Evolutionary conservation across 1,140 invertebrate genomes (phyloP).

Genomic region (Parapsyche elsis): DNA sequence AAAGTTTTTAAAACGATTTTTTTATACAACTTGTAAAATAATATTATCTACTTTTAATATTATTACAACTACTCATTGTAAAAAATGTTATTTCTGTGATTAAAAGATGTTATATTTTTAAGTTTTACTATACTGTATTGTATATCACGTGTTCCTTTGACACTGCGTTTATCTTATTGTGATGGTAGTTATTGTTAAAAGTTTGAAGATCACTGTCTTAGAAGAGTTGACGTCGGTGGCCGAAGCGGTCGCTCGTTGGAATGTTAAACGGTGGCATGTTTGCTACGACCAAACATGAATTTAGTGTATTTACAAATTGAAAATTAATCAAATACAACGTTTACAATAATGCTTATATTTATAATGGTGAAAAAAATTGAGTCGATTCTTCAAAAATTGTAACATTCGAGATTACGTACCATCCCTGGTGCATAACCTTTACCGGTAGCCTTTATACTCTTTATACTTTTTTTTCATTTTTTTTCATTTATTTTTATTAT

Average conservation of each 20-base stretch:
- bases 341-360: neutral
- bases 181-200: neutral
- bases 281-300: neutral
- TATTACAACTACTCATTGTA: too few relatives aligned
- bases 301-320: neutral
- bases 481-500: too few relatives aligned
- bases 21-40: too few relatives aligned
- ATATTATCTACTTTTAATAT: too few relatives aligned
- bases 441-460: constrained; percentile 27
- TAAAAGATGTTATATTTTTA: too few relatives aligned
- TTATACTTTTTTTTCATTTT: neutral
- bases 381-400: neutral
- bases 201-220: neutral
- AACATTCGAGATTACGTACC: constrained; percentile 8
- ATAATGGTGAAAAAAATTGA: neutral
- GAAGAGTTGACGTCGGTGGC: neutral
- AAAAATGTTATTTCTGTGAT: too few relatives aligned
- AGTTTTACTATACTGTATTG: too few relatives aligned
- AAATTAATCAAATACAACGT: neutral
- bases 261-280: constrained; percentile 35
- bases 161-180: too few relatives aligned
- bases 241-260: constrained; percentile 10
- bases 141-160: too few relatives aligned
- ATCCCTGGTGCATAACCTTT: constrained; percentile 32
- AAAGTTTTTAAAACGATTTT: too few relatives aligned